Evolutionary conservation across 2,797 vertebrate species (phyloP), one percentile per base, ranked within the genome.

Genomic region (Tolypeutes matacus): DNA sequence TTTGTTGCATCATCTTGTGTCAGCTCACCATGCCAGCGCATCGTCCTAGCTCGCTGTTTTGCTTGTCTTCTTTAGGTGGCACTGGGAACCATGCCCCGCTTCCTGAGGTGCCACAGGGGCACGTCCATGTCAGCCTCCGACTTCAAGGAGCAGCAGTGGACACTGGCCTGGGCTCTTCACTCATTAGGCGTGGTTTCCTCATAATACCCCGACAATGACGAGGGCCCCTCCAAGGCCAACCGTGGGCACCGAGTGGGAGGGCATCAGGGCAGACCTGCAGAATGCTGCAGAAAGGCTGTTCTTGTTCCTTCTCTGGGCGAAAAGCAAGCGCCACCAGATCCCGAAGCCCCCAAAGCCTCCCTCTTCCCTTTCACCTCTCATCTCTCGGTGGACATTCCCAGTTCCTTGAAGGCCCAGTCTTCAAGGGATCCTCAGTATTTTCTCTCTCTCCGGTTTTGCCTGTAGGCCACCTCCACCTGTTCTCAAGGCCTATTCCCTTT

Each of bases 271-370:
- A 15, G 23, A 21, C 29, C 2, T 1, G 29, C 2, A 2, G 7
- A 51, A 31, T 21, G 5, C 8, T 12, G 23, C 3, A 2, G 53
- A 46, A 8, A 8, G 8, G 5, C 46, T 46, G 46, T 8, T 46
- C 46, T 39, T 46, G 46, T 46, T 46, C 46, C 11, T 46, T 9
- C 46, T 11, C 46, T 46, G 46, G 39, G 39, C 8, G 46, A 2
- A 69, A 25, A 60, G 13, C 39, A 7, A 20, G 7, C 0, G 14
- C 10, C 20, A 3, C 10, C 0, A 0, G 46, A 9, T 17, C 12
- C 2, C 2, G 7, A 13, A 1, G 6, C 20, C 1, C 36, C 49
- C 56, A 7, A 1, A 31, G 34, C 14, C 18, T 2, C 10, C 46
- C 23, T 9, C 21, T 46, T 46, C 46, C 46, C 12, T 17, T 5